These are phyloP conservation scores for Apantesis nais DNA, from an alignment of 2,888 invertebrate genomes.

Conservation along the genomic window DNA sequence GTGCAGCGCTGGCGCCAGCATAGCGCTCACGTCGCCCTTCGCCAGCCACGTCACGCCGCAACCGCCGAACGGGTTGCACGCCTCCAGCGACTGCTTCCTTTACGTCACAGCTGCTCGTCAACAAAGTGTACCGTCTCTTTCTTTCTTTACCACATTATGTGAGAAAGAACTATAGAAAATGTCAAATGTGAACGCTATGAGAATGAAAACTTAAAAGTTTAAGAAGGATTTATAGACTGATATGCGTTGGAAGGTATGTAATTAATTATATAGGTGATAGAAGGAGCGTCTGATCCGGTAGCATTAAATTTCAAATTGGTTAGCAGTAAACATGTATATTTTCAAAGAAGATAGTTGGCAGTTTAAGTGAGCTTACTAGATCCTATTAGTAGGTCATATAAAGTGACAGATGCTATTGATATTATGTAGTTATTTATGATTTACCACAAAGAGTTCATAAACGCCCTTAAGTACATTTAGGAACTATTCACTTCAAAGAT, in stretches of 20 bases:
- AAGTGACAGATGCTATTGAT: background rate
- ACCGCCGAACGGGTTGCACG: slow-evolving; percentile 86
- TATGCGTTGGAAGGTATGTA: background rate
- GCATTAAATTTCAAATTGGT: background rate
- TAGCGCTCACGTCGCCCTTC: slow-evolving; percentile 75
- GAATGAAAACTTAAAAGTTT: background rate
- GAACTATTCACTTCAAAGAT: background rate
- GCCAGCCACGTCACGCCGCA: slow-evolving; percentile 80
- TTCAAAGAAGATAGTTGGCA: background rate
- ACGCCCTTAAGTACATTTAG: background rate
- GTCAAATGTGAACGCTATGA: background rate
- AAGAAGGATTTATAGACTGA: background rate
- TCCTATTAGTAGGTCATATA: background rate
- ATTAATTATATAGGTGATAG: background rate
- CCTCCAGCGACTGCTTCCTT: slow-evolving; percentile 88
- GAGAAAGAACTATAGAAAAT: slow-evolving; percentile 30
- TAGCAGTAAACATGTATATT: background rate
- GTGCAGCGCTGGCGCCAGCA: slow-evolving; percentile 84
- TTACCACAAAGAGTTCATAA: background rate
- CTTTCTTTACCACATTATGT: slow-evolving; percentile 42
- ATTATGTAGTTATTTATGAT: background rate
- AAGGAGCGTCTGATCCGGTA: background rate
- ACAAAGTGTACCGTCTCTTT: slow-evolving; percentile 54
- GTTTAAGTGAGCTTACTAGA: background rate
- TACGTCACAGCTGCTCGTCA: slow-evolving; percentile 68